These are phyloP conservation scores for Phrynocephalus forsythii DNA, from an alignment of 2,797 vertebrate genomes.

Conservation along the genomic window DNA sequence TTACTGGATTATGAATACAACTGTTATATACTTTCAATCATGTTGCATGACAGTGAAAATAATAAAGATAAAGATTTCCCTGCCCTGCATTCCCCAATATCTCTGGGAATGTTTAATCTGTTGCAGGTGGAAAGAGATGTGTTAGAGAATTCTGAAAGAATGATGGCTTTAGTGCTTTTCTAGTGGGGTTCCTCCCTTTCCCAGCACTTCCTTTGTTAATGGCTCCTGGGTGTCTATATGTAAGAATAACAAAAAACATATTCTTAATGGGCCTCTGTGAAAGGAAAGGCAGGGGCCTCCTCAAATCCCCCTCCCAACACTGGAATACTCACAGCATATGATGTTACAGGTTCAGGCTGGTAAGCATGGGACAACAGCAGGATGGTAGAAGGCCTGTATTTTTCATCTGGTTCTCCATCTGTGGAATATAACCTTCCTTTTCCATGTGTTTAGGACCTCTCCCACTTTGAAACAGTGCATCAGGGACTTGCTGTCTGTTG, in stretches of 20 bases:
- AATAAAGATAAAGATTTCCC: conserved; percentile 13
- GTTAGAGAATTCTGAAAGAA: conserved; percentile 53
- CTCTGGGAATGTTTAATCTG: conserved; percentile 60
- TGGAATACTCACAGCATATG: conserved; percentile 37
- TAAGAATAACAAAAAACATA: conserved; percentile 57
- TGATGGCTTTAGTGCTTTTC: neutral
- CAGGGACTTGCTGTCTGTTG: conserved; percentile 17
- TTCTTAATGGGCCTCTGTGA: conserved; percentile 48
- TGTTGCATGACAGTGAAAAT: conserved; percentile 48
- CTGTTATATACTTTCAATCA: conserved; percentile 6
- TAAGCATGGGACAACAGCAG: neutral
- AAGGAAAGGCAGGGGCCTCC: conserved; percentile 54
- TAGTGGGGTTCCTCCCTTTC: neutral
- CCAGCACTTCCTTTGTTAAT: conserved; percentile 13
- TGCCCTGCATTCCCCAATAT: conserved; percentile 26
- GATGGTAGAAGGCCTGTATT: conserved; percentile 3
- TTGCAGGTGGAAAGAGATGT: conserved; percentile 67
- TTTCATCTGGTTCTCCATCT: conserved; percentile 25
- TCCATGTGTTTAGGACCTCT: neutral
- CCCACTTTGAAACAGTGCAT: neutral
- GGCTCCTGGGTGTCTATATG: conserved; percentile 49
- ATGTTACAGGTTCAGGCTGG: conserved; percentile 17
- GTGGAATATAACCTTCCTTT: conserved; percentile 38
- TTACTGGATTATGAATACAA: conserved; percentile 66
- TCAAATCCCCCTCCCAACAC: neutral